Percentiles rank a stretch among this genome's conserved stretches.
phyloP scores from a whole-genome alignment of 2,113 vertebrate genomes.

The Genyomyrus donnyi region DNA sequence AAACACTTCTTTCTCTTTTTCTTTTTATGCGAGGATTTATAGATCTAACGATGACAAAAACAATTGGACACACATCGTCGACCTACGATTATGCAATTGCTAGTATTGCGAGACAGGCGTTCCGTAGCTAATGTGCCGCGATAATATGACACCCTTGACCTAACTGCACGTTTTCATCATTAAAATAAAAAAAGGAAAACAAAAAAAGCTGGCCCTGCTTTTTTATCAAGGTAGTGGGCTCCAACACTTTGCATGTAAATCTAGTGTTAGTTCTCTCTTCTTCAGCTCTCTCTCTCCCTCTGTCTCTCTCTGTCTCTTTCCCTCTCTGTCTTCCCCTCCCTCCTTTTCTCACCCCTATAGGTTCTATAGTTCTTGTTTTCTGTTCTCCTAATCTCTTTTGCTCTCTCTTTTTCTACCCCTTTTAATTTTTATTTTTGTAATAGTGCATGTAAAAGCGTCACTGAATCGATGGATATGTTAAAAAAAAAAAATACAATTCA shows the following conservation, averaged over 20 bases:
- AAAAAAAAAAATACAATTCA: conserved; percentile 79
- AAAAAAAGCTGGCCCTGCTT: conserved; percentile 53
- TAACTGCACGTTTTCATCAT: conserved; percentile 76
- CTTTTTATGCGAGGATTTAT: conserved; percentile 59
- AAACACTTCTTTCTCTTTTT: conserved; percentile 49
- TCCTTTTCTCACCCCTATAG: conserved; percentile 42
- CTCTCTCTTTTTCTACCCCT: conserved; percentile 50
- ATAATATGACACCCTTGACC: conserved; percentile 69
- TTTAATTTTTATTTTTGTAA: conserved; percentile 99
- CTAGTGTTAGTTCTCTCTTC: conserved; percentile 90
- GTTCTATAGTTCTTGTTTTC: conserved; percentile 51
- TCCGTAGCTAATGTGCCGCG: conserved; percentile 71
- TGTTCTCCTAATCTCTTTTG: conserved; percentile 50
- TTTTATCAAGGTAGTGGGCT: conserved; percentile 70
- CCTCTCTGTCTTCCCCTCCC: conserved; percentile 56
- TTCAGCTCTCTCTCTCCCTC: neutral
- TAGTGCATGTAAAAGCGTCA: conserved; percentile 99
- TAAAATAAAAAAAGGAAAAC: conserved; percentile 57
- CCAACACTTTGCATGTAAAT: conserved; percentile 99
- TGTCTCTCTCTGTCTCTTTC: conserved; percentile 52
- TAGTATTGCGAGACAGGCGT: conserved; percentile 70
- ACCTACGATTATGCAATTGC: conserved; percentile 74
- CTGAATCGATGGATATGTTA: conserved; percentile 98
- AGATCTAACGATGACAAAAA: conserved; percentile 59
- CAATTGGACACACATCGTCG: conserved; percentile 65